Conservation (phyloP, 2,888 invertebrate species). For the Drosophila atripex region DNA sequence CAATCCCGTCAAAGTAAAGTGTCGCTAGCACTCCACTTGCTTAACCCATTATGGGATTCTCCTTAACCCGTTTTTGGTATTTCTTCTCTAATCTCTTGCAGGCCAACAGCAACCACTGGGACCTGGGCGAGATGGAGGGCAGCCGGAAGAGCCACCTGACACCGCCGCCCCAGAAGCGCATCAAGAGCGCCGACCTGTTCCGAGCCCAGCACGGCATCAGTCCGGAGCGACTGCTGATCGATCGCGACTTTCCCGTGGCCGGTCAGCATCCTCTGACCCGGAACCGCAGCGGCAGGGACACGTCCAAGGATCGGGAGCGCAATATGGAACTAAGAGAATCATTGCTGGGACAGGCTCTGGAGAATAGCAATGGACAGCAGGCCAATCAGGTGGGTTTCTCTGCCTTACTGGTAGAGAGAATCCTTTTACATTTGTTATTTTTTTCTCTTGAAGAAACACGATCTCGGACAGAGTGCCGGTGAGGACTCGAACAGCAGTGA, state of each 20-base stretch:
- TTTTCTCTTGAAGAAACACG: constrained; percentile 82
- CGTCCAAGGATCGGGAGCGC: constrained; percentile 85
- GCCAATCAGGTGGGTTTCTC: constrained; percentile 75
- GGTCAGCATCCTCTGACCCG: constrained; percentile 83
- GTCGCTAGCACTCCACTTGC: constrained; percentile 48
- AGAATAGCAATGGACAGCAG: constrained; percentile 86
- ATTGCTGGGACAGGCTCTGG: constrained; percentile 90
- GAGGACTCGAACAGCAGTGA: constrained; percentile 94
- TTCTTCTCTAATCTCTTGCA: constrained; percentile 31
- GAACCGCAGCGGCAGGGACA: constrained; percentile 78
- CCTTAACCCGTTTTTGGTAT: neutral
- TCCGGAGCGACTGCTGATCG: constrained; percentile 83
- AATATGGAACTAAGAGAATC: constrained; percentile 89
- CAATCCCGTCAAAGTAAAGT: constrained; percentile 81
- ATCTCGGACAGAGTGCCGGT: constrained; percentile 89
- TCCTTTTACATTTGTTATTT: too few species aligned
- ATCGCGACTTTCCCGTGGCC: constrained; percentile 82
- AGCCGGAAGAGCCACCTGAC: constrained; percentile 85
- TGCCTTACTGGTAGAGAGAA: too few species aligned
- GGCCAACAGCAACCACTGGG: constrained; percentile 85
- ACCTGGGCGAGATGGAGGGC: constrained; percentile 85
- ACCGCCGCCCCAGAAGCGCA: constrained; percentile 88
- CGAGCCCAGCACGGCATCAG: constrained; percentile 86
- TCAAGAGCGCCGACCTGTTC: constrained; percentile 88
- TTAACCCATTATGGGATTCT: constrained; percentile 2